Base-by-base conservation (phyloP, 2,113 vertebrate species). In the Syngnathus floridae region DNA sequence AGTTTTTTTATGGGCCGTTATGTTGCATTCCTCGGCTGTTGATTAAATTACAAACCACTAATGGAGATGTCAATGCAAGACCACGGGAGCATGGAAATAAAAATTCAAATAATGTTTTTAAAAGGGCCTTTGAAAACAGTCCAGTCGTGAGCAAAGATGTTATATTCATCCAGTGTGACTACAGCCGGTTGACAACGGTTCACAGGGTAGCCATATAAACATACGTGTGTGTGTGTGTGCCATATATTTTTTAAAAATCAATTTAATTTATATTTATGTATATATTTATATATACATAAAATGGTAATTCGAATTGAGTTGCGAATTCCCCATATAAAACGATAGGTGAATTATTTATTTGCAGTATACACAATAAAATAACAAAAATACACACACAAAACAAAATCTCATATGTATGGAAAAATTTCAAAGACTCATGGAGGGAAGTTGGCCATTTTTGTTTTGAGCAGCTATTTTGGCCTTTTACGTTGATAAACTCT, bases 21-120 rank as follows among this genome's bases (percentile, higher is more conserved):
- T 40, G 37, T 40, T 40, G 57, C 37, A 60, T 21, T 60, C 57
- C 57, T 60, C 57, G 13, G 57, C 57, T 60, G 57, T 60, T 60
- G 57, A 60, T 60, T 11, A 60, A 60, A 40, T 60, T 40, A 40
- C 37, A 40, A 60, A 60, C 57, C 57, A 38, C 37, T 59, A 40
- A 59, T 59, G 57, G 36, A 59, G 9, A 40, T n/a, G 57, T 59
- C 57, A 59, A 40, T 40, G 19, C 36, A 36, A n/a, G 13, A 57
- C 12, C 31, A 35, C 26, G 14, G 13, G 35, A 36, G 31, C 56
- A 19, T 19, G 17, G 37, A 19, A 59, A 40, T 57, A 37, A 57
- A 57, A 57, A 57, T 14, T 31, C 5, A 14, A 57, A 57, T 59
- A 40, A n/a, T 2, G 19, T 59, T 40, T 59, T 7, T 9, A 37